Evolutionary conservation across 2,888 invertebrate species (phyloP), one percentile per base, ranked within the genome.

Genomic region (Tetranychus truncatus): DNA sequence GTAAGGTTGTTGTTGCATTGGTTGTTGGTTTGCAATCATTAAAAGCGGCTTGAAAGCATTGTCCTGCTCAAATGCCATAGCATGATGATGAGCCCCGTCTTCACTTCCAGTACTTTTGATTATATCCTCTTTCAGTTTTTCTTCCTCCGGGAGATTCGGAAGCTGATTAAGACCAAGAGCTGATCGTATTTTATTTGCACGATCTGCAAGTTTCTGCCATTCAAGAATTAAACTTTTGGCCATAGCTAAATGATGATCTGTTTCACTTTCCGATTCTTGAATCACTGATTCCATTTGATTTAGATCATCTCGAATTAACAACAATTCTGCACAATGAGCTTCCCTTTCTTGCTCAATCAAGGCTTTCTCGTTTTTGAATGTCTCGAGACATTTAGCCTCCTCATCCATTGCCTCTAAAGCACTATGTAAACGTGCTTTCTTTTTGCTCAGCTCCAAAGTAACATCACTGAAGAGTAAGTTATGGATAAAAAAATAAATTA

Each of bases 231-330:
- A 87, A 69, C 92, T 87, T 81, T 92, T 91, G 66, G 95, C 94
- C 81, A 88, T 88, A 79, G 91, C 89, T 80, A 95, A 85, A 67
- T 93, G 90, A 80, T 92, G 87, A 73, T 88, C 88, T 82, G 93
- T 88, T 80, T 92, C 91, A 83, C 95, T 95, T 82, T 96, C 95
- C 0, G 95, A 91, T 85, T 95, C 94, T 82, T 96, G 96, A 79
- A 96, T 95, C 6, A 95, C 93, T 73, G 91, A 90, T 85, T 96
- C 96, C 95, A 96, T 95, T 91, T 94, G 90, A 84, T 96, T 95
- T 77, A 96, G 95, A 81, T 96, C 96, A 0, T 95, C 95, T 84
- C 99, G 97, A 81, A 99, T 99, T 83, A 96, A 94, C 8, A 96
- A 86, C 78, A 97, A 85, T 81, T 87, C 87, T 80, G 97, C 97